phyloP scores from a whole-genome alignment of 1,140 invertebrate genomes.

The Sogatella furcifera region DNA sequence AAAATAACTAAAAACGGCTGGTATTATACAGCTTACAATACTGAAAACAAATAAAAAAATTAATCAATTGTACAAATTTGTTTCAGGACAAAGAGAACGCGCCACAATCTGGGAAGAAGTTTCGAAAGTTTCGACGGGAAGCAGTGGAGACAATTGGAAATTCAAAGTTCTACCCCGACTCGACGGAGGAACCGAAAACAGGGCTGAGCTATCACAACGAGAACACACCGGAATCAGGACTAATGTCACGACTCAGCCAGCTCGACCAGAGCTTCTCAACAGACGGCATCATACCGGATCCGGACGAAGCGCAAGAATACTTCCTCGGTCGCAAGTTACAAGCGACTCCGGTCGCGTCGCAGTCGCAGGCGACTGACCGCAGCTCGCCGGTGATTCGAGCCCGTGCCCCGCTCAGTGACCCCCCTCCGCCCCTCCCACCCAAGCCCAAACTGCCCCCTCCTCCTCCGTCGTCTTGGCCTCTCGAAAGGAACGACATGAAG shows the following conservation, averaged over 20 bases:
- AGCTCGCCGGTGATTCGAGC: background rate
- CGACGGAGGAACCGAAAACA: constrained; percentile 36
- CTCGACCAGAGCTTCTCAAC: constrained; percentile 11
- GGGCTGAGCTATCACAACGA: background rate
- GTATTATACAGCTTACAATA: no score
- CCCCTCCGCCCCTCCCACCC: constrained; percentile 25
- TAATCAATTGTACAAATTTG: background rate
- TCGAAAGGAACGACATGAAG: background rate
- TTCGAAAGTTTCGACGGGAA: constrained; percentile 23
- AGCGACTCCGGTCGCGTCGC: no score
- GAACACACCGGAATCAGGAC: background rate
- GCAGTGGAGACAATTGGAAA: constrained; percentile 13
- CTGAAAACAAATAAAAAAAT: no score
- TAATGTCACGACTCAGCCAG: background rate
- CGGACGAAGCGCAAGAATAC: constrained; percentile 13
- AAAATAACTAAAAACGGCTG: no score
- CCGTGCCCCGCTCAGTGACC: background rate
- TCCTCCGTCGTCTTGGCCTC: constrained; percentile 4
- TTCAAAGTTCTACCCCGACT: constrained; percentile 10
- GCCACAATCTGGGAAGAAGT: constrained; percentile 26
- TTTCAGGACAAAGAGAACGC: constrained; percentile 30
- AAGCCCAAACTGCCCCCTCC: constrained; percentile 24
- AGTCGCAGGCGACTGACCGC: background rate
- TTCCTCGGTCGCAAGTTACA: constrained; percentile 1
- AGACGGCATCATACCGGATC: constrained; percentile 7